Percentiles rank a stretch among this genome's conserved stretches.
Evolutionary conservation across 2,888 invertebrate genomes (phyloP).

Genomic region (Xestia xanthographa): DNA sequence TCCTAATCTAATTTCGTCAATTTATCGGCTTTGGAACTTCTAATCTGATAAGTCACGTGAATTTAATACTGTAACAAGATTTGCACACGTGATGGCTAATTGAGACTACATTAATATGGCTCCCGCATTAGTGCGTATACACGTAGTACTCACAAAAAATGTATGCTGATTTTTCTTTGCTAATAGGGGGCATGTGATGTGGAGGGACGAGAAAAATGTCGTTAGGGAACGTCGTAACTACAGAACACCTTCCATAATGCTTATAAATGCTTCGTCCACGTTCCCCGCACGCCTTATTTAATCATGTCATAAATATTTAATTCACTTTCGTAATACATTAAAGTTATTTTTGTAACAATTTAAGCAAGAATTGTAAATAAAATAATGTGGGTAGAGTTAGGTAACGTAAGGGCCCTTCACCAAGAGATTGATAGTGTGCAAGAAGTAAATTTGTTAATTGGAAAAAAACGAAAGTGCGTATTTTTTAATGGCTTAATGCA

Average conservation of each 20-base stretch:
- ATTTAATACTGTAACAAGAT: constrained; percentile 40
- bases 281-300: neutral
- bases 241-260: neutral
- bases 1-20: constrained; percentile 51
- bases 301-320: constrained; percentile 26
- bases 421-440: constrained; percentile 36
- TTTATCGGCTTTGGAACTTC: constrained; percentile 45
- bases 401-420: constrained; percentile 57
- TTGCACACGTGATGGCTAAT: constrained; percentile 49
- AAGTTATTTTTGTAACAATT: constrained; percentile 25
- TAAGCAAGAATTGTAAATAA: constrained; percentile 31
- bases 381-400: constrained; percentile 26
- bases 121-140: constrained; percentile 4
- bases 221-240: neutral
- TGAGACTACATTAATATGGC: constrained; percentile 6
- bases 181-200: neutral
- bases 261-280: neutral
- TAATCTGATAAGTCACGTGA: constrained; percentile 59
- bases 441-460: constrained; percentile 41
- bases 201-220: neutral
- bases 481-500: constrained; percentile 22
- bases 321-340: constrained; percentile 47
- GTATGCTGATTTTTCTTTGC: neutral
- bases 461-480: constrained; percentile 43
- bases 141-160: constrained; percentile 1